These are phyloP conservation scores for Hippocampus guttulatus DNA, from an alignment of 2,113 vertebrate genomes.

Conservation along the genomic window DNA sequence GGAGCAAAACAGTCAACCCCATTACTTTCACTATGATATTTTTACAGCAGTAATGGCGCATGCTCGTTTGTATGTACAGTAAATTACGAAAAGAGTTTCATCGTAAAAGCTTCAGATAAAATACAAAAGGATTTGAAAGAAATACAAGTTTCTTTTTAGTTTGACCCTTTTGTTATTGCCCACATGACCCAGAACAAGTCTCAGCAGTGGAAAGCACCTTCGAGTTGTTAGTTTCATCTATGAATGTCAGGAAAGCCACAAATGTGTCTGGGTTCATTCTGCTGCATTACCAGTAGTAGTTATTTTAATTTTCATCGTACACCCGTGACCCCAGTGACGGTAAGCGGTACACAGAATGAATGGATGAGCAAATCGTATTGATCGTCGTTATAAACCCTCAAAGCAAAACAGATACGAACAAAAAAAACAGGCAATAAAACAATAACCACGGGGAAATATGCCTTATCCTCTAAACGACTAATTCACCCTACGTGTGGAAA, in stretches of 20 bases:
- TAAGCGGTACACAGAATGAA: no score
- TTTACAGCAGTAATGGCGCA: neutral
- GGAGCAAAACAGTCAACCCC: conserved; percentile 5
- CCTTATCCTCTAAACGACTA: no score
- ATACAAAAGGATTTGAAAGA: neutral
- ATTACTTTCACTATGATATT: neutral
- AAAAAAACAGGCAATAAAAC: no score
- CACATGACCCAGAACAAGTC: neutral
- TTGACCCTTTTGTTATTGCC: neutral
- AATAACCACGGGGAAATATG: no score
- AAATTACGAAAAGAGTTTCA: neutral
- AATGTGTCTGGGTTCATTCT: conserved; percentile 9
- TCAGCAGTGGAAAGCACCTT: neutral
- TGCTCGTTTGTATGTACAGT: neutral
- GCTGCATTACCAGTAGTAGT: neutral
- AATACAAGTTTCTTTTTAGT: neutral
- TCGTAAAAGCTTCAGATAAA: neutral
- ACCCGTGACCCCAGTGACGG: no score
- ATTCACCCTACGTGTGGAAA: no score
- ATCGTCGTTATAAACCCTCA: no score
- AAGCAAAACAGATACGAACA: no score
- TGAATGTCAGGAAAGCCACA: conserved; percentile 39
- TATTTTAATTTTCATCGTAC: neutral
- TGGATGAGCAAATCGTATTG: no score
- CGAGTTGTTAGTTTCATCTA: conserved; percentile 24